These are phyloP conservation scores for Melanotaenia pygmaea DNA, from an alignment of 2,797 vertebrate species.

Conservation along the genomic window DNA sequence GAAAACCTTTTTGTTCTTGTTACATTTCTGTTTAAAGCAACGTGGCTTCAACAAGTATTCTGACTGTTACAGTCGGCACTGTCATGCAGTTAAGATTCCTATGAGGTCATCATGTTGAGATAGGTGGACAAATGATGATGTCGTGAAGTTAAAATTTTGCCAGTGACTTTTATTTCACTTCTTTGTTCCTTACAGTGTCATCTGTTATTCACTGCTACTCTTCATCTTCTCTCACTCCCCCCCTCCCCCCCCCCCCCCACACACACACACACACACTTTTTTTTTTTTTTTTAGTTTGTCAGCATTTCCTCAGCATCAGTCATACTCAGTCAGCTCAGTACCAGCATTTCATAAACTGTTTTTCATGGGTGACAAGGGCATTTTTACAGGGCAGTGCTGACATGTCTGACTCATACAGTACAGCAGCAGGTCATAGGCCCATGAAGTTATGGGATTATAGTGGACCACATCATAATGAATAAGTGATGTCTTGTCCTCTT, in stretches of 20 bases:
- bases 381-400: constrained; percentile 15
- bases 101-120: constrained; percentile 9
- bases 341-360: constrained; percentile 29
- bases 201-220: constrained; percentile 17
- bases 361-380: constrained; percentile 22
- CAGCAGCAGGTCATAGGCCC: constrained; percentile 8
- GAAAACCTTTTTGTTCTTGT: too few relatives aligned
- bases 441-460: neutral
- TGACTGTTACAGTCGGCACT: neutral
- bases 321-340: constrained; percentile 10
- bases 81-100: neutral
- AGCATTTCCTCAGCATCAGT: constrained; percentile 29
- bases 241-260: neutral
- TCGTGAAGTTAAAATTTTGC: constrained; percentile 8
- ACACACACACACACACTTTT: neutral
- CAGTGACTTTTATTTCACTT: neutral
- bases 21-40: neutral
- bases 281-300: constrained; percentile 29
- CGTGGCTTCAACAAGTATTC: neutral
- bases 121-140: constrained; percentile 13
- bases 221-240: constrained; percentile 4
- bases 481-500: constrained; percentile 2
- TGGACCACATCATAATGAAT: constrained; percentile 3
- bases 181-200: constrained; percentile 6
- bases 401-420: constrained; percentile 23